Base-by-base conservation (phyloP, 2,113 vertebrate species). In the Vombatus ursinus region DNA sequence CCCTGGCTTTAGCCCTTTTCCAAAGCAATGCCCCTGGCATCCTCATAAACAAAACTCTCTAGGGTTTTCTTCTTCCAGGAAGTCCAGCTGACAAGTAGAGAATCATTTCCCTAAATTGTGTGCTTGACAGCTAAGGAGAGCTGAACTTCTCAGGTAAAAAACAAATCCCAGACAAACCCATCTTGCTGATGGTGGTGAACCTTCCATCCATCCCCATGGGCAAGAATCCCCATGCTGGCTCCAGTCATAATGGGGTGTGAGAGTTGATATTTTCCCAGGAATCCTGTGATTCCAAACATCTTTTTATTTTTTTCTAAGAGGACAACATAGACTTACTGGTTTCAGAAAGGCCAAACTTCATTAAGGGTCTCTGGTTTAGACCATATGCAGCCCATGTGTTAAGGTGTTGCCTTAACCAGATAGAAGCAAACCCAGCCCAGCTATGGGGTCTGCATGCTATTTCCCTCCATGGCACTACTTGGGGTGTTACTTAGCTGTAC, bases 331-430 rank as follows among this genome's bases (percentile, higher is more conserved):
- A 97, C 96, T 97, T 96, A 97, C 95, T 97, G 95, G 28, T 52
- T 95, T 93, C 96, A 98, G 96, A 96, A 97, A 97, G 96, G 95
- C 95, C 51, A 95, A 96, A 51, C 95, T 94, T 95, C 96, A 47
- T 2, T 94, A 97, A 96, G 96, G 97, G 97, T 96, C 97, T 97
- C 90, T 53, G 54, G 44, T 96, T 97, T 93, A 93, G 54, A 48
- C 96, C 98, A 98, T 98, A 97, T 99, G 98, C 92, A 89, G 50
- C 16, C 97, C 98, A 98, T 96, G 98, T 99, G 98, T 94, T 94
- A 97, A 99, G 98, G 98, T 98, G 98, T 97, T 98, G 98, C 97
- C 96, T 97, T 97, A 1, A 61, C 50, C 50, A 14, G 77, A 0
- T n/a, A 95, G 91, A 52, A 54, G 52, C 48, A 89, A 92, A 52